Conservation (phyloP, 2,113 vertebrate species). For the Cynocephalus volans region DNA sequence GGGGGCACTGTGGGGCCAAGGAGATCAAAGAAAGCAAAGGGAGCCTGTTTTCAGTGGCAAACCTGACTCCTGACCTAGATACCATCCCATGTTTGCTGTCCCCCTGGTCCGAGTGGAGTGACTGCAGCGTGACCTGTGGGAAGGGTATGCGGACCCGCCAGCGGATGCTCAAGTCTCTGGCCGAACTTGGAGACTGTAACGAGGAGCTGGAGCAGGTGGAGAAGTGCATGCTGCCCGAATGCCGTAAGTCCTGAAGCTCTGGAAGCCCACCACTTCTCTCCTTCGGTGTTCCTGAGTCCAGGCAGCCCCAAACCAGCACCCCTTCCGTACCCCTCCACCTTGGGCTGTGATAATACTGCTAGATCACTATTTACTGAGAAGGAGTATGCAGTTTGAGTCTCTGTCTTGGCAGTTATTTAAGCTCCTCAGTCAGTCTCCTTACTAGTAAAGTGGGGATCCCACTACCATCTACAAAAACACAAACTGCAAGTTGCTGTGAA, state of each 20-base stretch:
- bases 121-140: slow-evolving; percentile 98
- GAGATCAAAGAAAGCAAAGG: background rate
- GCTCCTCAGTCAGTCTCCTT: background rate
- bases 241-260: slow-evolving; percentile 92
- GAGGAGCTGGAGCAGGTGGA: slow-evolving; percentile 98
- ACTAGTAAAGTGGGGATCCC: background rate
- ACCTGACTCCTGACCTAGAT: slow-evolving; percentile 88
- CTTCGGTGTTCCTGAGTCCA: too few species aligned
- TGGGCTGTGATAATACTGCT: background rate
- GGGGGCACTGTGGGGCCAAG: background rate
- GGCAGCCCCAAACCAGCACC: background rate
- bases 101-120: slow-evolving; percentile 98
- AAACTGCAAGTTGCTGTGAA: background rate
- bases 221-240: slow-evolving; percentile 99
- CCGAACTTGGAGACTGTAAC: slow-evolving; percentile 97
- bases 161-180: slow-evolving; percentile 96
- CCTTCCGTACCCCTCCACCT: background rate
- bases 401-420: background rate
- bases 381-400: background rate
- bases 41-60: background rate
- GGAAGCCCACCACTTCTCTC: background rate
- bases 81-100: slow-evolving; percentile 98
- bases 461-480: background rate
- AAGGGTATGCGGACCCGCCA: slow-evolving; percentile 95
- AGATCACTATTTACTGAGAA: background rate